Evolutionary conservation across 1,140 invertebrate genomes (phyloP), one percentile per base, ranked within the genome.

Genomic region (Pseudoatta argentina): DNA sequence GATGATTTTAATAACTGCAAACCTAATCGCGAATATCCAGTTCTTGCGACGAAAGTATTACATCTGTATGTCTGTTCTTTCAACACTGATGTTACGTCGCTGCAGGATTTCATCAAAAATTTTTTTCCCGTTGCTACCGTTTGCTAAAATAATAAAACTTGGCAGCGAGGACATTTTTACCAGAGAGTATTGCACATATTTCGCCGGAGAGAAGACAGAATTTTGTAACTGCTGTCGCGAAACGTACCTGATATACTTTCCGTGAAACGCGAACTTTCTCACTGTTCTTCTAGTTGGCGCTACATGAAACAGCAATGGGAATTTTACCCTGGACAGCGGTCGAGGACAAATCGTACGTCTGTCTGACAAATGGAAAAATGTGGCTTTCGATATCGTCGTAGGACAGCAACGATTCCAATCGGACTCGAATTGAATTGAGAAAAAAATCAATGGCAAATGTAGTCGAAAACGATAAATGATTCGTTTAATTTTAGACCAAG

Each of bases 341-440:
- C 72, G 63, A 51, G 18, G 51, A 85, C 72, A 79, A 79, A 87
- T 90, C 55, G 67, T 72, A 75, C 12, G 66, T 89, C 61, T 27
- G 73, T 8, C 24, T 78, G 73, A 85, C 59, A 87, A 89, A 85
- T 87, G 79, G 75, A 85, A 89, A 89, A 89, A 79, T 85, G 66
- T 66, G 63, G 59, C 48, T 73, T n/a, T 67, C 73, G 72, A 81
- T 67, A 85, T 87, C 57, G 78, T 82, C 44, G 71, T 48, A 57
- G 55, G 14, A 21, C 69, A 48, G 48, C 64, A 53, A 51, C 55
- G 57, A 81, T 78, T 44, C 66, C 44, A 39, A 27, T 14, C 18
- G 53, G 67, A 27, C 27, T 21, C 57, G 18, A 72, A 88, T 66
- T 57, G 87, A 89, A 89, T 83, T 59, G 66, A 14, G 14, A 44